phyloP scores from a whole-genome alignment of 2,113 vertebrate species.

The Origma solitaria region DNA sequence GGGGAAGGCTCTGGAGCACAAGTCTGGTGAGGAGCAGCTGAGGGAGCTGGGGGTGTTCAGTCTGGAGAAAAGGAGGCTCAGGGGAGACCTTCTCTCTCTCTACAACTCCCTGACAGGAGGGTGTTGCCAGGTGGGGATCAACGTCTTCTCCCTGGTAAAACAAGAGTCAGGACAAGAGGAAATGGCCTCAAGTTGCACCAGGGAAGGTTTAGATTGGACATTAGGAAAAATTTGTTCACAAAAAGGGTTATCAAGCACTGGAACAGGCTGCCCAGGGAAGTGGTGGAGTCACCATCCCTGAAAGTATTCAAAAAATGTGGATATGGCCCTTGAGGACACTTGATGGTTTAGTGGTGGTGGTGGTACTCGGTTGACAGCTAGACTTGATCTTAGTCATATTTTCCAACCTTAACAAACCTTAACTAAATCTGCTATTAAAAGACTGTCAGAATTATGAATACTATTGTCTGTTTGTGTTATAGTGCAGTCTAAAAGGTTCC shows the following conservation, averaged over 20 bases:
- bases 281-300: neutral
- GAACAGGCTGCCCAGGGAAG: neutral
- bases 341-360: neutral
- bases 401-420: neutral
- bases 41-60: accelerated
- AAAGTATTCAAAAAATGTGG: neutral
- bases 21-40: neutral
- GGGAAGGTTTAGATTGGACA: neutral
- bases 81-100: accelerated
- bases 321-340: neutral
- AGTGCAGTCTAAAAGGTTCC: neutral
- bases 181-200: neutral
- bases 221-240: neutral
- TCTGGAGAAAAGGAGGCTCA: neutral
- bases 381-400: neutral
- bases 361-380: neutral
- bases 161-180: neutral
- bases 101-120: neutral
- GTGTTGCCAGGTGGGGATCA: neutral
- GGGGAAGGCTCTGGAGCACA: neutral
- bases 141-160: neutral
- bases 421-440: neutral
- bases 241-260: neutral
- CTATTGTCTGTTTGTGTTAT: neutral
- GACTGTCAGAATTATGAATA: neutral